Conservation (phyloP, 2,888 invertebrate genomes). For the Lomographa bimaculata region DNA sequence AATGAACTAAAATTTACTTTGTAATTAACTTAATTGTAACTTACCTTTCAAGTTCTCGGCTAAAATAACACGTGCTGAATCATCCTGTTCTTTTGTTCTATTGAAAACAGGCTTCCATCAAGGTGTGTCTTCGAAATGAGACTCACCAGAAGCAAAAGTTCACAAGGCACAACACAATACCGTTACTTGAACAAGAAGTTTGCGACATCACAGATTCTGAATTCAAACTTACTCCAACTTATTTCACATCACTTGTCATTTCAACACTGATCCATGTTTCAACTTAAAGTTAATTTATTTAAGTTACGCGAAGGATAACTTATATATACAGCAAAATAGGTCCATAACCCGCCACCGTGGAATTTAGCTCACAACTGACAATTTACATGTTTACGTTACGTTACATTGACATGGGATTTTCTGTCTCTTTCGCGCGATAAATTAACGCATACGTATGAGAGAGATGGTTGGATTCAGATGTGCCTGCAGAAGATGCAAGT, state of each 20-base stretch:
- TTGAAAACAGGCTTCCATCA: conserved; percentile 56
- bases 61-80: conserved; percentile 55
- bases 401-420: conserved; percentile 53
- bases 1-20: too few species aligned
- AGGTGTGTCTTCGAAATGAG: conserved; percentile 68
- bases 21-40: conserved; percentile 8
- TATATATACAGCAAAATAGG: conserved; percentile 14
- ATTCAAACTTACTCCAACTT: conserved; percentile 36
- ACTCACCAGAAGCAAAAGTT: conserved; percentile 50
- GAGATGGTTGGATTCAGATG: conserved; percentile 37
- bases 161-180: conserved; percentile 44
- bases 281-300: conserved; percentile 1
- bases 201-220: conserved; percentile 31
- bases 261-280: conserved; percentile 1
- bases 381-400: conserved; percentile 65
- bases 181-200: conserved; percentile 35
- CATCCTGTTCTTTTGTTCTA: conserved; percentile 54
- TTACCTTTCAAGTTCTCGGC: conserved; percentile 23
- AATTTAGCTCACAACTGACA: conserved; percentile 64
- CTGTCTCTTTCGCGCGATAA: conserved; percentile 42
- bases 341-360: conserved; percentile 51
- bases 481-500: conserved; percentile 37
- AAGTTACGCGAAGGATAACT: conserved; percentile 16
- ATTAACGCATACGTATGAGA: conserved; percentile 24
- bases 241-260: conserved; percentile 13